phyloP scores from a whole-genome alignment of 2,113 vertebrate species.

The Catharus fuscescens region DNA sequence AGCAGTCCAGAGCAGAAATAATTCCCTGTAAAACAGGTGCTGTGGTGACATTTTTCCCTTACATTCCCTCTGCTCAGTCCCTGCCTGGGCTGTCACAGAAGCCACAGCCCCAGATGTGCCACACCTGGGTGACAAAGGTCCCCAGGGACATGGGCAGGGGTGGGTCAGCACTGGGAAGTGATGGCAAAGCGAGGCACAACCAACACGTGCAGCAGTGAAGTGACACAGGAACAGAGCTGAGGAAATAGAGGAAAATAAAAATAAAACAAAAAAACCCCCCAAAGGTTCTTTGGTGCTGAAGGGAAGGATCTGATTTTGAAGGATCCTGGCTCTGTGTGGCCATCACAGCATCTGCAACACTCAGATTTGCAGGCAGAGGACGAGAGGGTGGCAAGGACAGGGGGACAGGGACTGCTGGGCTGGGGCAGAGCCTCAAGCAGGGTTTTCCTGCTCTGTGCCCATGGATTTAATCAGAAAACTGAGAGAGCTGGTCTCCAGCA shows the following conservation, averaged over 20 bases:
- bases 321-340: background rate
- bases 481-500: background rate
- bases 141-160: background rate
- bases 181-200: background rate
- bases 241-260: background rate
- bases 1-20: background rate
- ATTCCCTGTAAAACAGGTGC: background rate
- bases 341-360: background rate
- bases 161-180: background rate
- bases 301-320: background rate
- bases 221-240: background rate
- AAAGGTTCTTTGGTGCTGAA: background rate
- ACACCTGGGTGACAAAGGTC: background rate
- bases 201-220: background rate
- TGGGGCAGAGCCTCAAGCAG: background rate
- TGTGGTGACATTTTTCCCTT: accelerated
- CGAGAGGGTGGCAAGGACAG: background rate
- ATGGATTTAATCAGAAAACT: background rate
- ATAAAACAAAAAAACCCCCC: accelerated
- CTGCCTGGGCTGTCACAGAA: background rate
- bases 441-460: background rate
- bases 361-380: background rate
- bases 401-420: background rate
- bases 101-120: background rate
- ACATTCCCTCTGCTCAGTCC: background rate